These are phyloP conservation scores for Drosophila gaucha DNA, from an alignment of 2,888 invertebrate species.

Conservation along the genomic window DNA sequence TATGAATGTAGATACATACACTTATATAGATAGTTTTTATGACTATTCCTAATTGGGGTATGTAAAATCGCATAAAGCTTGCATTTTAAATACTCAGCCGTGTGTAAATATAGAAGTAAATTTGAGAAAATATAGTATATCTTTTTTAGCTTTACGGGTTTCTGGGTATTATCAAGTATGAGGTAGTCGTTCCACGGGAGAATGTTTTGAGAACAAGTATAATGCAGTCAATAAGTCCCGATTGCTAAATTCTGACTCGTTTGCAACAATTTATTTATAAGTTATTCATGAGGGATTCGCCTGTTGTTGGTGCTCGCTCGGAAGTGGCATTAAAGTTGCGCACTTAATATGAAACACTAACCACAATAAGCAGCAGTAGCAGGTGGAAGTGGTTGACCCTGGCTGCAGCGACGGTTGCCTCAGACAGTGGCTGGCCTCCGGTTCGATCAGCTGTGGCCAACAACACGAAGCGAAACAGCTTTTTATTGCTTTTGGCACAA, in stretches of 20 bases:
- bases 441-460: constrained; percentile 25
- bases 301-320: constrained; percentile 12
- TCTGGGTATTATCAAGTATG: too few relatives aligned
- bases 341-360: constrained; percentile 15
- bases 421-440: constrained; percentile 33
- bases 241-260: background rate
- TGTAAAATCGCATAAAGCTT: too few relatives aligned
- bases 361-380: constrained; percentile 13
- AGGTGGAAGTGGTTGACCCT: constrained; percentile 58
- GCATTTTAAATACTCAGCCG: too few relatives aligned
- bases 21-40: too few relatives aligned
- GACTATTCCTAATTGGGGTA: too few relatives aligned
- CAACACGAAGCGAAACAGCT: background rate
- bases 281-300: constrained; percentile 18
- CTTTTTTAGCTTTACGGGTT: too few relatives aligned
- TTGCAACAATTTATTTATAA: constrained; percentile 31
- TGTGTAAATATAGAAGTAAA: too few relatives aligned
- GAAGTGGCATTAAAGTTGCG: constrained; percentile 42
- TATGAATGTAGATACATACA: too few relatives aligned
- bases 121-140: too few relatives aligned
- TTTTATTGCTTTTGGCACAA: constrained; percentile 13
- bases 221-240: background rate
- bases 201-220: background rate
- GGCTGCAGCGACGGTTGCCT: constrained; percentile 17
- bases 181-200: too few relatives aligned